Base-by-base conservation (phyloP, 2,888 invertebrate species). In the Sinopyrophorus schimmeli region DNA sequence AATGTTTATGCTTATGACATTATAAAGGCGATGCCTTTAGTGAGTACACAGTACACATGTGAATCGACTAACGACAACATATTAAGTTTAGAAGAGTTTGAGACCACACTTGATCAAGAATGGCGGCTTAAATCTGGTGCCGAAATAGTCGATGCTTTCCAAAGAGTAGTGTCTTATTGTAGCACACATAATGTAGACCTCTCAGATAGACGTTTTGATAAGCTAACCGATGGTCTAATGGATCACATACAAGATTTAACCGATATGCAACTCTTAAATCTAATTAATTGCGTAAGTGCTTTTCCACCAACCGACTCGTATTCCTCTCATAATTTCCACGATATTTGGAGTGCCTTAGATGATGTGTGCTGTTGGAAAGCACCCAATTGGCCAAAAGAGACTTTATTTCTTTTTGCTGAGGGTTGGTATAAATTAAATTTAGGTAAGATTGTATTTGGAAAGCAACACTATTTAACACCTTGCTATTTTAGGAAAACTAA, bases 311-410 rank as follows among this genome's bases (percentile, higher is more conserved):
- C 80, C 9, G 67, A 70, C 10, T 76, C 78, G 1, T 70, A 77
- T 5, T 73, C 76, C 39, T 74, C 79, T 2, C 76, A 78, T 47
- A 84, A 85, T 67, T 85, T 75, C 60, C 75, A 79, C 44, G 80
- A 81, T 61, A 69, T 89, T 1, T 86, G 86, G 83, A 81, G 77
- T 37, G 79, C 80, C 6, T 63, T 91, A 32, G 87, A 89, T 65
- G 77, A 80, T 56, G 80, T 80, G 41, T 87, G 87, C 60, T 66
- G 77, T 9, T 68, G 65, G 65, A 65, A 63, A 23, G 65, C 77
- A 53, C 65, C 66, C 0, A 58, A 65, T 0, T 85, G 84, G 83
- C 66, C 75, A 10, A 62, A 69, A 7, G 74, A 81, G 34, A 74
- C 81, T 58, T 61, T 79, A 47, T 71, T 89, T n/a, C 64, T 74